Conservation (phyloP, 2,113 vertebrate species). For the Rana temporaria region DNA sequence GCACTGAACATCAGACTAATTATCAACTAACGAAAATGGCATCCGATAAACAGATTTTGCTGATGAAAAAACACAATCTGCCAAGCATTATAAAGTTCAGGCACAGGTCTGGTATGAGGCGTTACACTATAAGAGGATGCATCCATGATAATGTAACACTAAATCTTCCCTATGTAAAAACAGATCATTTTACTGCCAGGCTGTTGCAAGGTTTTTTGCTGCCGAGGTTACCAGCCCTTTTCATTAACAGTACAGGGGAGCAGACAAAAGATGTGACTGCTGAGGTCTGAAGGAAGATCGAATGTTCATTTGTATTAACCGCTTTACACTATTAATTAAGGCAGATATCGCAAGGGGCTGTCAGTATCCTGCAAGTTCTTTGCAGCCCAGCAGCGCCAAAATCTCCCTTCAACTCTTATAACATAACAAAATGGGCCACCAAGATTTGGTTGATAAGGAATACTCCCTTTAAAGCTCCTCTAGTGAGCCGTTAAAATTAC, state of each 20-base stretch:
- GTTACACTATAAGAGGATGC: not conserved
- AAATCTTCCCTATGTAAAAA: not conserved
- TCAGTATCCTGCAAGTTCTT: not conserved
- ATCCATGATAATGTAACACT: conserved; percentile 21
- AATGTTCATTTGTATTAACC: not conserved
- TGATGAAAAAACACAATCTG: conserved; percentile 15
- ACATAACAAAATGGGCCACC: not conserved
- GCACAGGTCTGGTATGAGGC: conserved; percentile 17
- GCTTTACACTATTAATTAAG: conserved; percentile 32
- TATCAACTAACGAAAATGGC: not conserved
- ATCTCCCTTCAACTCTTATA: not conserved
- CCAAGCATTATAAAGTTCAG: conserved; percentile 8
- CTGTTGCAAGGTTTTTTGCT: not conserved
- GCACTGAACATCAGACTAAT: not conserved
- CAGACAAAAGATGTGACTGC: conserved; percentile 11
- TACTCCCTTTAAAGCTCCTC: conserved; percentile 23
- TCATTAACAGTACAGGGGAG: not conserved
- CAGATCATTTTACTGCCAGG: not conserved
- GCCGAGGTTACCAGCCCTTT: conserved; percentile 28
- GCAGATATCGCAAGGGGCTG: conserved; percentile 31
- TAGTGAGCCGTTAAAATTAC: conserved; percentile 4
- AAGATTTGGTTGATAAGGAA: conserved; percentile 19
- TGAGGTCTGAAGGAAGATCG: conserved; percentile 40
- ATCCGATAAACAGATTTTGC: not conserved
- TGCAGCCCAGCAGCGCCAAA: not conserved